phyloP scores from a whole-genome alignment of 2,888 invertebrate species.

The Leptura quadrifasciata region DNA sequence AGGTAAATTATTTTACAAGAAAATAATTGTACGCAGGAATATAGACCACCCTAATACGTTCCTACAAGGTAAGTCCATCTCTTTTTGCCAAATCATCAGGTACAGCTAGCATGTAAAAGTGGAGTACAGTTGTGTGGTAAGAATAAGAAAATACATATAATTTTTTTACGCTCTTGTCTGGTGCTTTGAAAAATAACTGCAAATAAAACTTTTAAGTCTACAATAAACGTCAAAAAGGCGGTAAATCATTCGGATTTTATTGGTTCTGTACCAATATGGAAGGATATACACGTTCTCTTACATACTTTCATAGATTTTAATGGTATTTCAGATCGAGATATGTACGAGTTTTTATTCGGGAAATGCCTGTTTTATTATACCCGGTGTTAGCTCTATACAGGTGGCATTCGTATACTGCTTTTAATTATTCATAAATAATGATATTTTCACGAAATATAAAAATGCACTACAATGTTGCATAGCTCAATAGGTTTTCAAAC shows the following conservation, averaged over 20 bases:
- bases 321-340: slow-evolving; percentile 51
- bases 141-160: slow-evolving; percentile 50
- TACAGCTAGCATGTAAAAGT: slow-evolving; percentile 21
- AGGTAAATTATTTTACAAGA: slow-evolving; percentile 43
- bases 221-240: slow-evolving; percentile 63
- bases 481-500: neutral
- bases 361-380: slow-evolving; percentile 42
- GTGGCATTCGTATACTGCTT: slow-evolving; percentile 16
- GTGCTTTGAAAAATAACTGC: slow-evolving; percentile 58
- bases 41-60: slow-evolving; percentile 17
- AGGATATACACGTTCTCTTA: slow-evolving; percentile 51
- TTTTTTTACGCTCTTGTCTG: slow-evolving; percentile 54
- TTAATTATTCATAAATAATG: slow-evolving; percentile 13
- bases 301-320: slow-evolving; percentile 53
- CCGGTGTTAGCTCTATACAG: slow-evolving; percentile 32
- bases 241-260: slow-evolving; percentile 63
- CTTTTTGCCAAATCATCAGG: slow-evolving; percentile 18
- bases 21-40: slow-evolving; percentile 34
- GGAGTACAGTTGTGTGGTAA: slow-evolving; percentile 39
- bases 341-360: slow-evolving; percentile 37
- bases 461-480: neutral
- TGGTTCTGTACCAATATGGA: slow-evolving; percentile 57
- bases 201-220: slow-evolving; percentile 62
- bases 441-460: slow-evolving; percentile 6
- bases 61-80: slow-evolving; percentile 16